Evolutionary conservation across 2,797 vertebrate genomes (phyloP).

Genomic region (Enteromius paludinosus): DNA sequence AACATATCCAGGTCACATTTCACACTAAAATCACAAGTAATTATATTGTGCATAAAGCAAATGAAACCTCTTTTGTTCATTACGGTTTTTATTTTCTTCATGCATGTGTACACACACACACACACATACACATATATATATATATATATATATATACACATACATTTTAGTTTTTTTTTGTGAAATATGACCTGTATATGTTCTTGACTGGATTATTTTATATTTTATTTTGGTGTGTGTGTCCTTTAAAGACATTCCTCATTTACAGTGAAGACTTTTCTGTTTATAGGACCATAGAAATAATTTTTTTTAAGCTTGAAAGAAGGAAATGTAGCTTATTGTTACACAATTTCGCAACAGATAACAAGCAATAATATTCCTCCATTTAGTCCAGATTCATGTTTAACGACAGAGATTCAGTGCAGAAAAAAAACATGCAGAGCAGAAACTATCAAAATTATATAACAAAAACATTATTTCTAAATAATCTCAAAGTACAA

Average conservation of each 20-base stretch:
- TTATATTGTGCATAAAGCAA: neutral
- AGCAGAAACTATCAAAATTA: neutral
- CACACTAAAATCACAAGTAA: neutral
- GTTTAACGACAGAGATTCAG: neutral
- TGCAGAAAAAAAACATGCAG: neutral
- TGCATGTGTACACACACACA: too few species aligned
- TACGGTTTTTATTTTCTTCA: neutral
- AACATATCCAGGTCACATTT: neutral
- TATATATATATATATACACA: neutral
- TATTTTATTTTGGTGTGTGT: neutral
- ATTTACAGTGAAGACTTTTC: neutral
- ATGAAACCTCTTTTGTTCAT: neutral
- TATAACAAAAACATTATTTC: neutral
- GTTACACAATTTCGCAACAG: slow-evolving; percentile 39
- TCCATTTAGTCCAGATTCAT: neutral
- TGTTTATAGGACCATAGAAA: neutral
- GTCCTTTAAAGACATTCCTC: slow-evolving; percentile 3
- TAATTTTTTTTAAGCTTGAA: neutral
- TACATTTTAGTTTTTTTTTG: neutral
- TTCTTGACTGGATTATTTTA: neutral
- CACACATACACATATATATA: neutral
- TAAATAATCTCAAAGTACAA: too few species aligned
- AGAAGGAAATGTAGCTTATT: slow-evolving; percentile 30
- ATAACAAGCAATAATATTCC: slow-evolving; percentile 54
- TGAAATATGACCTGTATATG: neutral